Evolutionary conservation across 2,888 invertebrate genomes (phyloP).

Genomic region (Zaprionus bogoriensis): DNA sequence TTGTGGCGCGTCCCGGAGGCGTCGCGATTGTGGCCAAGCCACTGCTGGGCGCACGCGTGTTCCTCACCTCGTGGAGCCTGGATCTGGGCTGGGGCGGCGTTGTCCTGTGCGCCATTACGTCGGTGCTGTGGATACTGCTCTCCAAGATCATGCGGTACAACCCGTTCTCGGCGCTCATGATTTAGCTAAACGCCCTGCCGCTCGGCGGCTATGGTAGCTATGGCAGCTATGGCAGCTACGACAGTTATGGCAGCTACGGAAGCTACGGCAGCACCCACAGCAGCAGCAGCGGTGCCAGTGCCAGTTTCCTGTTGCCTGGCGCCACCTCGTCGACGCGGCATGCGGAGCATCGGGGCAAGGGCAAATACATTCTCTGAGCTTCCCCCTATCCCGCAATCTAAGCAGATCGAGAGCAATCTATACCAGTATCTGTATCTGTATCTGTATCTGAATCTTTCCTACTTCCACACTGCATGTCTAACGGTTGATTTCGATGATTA

Average conservation of each 20-base stretch:
- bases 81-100: slow-evolving; percentile 95
- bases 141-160: slow-evolving; percentile 96
- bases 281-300: slow-evolving; percentile 63
- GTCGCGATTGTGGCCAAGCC: slow-evolving; percentile 84
- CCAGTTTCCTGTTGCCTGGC: slow-evolving; percentile 60
- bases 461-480: slow-evolving; percentile 21
- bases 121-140: slow-evolving; percentile 92
- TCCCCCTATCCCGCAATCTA: slow-evolving; percentile 1
- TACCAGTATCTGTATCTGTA: background rate
- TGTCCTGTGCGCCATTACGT: slow-evolving; percentile 91
- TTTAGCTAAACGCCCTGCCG: slow-evolving; percentile 83
- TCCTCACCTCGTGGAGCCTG: slow-evolving; percentile 91
- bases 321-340: slow-evolving; percentile 69
- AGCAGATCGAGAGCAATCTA: too few relatives aligned
- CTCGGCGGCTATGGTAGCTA: slow-evolving; percentile 63
- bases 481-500: slow-evolving; percentile 17
- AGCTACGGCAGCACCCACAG: slow-evolving; percentile 63
- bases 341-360: slow-evolving; percentile 66
- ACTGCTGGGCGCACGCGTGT: slow-evolving; percentile 88
- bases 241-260: slow-evolving; percentile 49
- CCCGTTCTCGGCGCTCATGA: slow-evolving; percentile 89
- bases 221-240: slow-evolving; percentile 51
- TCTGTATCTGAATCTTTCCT: slow-evolving; percentile 8
- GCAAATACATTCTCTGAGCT: slow-evolving; percentile 65
- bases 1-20: slow-evolving; percentile 84